Evolutionary conservation across 2,113 vertebrate species (phyloP).

Genomic region (Gopherus evgoodei): DNA sequence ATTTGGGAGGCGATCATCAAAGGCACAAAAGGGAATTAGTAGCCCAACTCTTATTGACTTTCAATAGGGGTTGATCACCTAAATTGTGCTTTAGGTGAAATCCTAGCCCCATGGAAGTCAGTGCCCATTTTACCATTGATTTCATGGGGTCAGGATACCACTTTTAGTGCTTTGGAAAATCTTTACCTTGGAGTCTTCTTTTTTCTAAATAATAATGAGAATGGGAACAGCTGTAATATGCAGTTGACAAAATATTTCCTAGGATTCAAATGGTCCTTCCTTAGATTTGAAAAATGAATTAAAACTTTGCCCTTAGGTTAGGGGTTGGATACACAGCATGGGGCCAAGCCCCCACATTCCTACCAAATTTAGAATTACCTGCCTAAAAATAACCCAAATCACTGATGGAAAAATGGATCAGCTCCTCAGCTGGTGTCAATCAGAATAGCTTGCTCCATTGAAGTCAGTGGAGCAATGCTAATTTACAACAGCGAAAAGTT

Average conservation of each 20-base stretch:
- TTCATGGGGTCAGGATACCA: not conserved
- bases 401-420: not conserved
- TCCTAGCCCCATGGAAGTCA: not conserved
- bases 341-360: not conserved
- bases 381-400: not conserved
- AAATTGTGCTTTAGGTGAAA: not conserved
- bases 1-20: not conserved
- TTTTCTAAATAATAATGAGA: not conserved
- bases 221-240: not conserved
- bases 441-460: not conserved
- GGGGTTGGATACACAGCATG: not conserved
- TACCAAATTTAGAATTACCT: not conserved
- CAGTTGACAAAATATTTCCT: not conserved
- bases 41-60: not conserved
- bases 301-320: not conserved
- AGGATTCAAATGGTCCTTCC: conserved; percentile 18
- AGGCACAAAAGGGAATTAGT: not conserved
- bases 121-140: not conserved
- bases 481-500: not conserved
- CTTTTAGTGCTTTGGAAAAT: not conserved
- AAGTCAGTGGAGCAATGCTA: not conserved
- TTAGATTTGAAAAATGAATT: not conserved
- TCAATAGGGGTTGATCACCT: not conserved
- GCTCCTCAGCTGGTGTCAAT: not conserved
- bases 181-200: not conserved